Percentiles rank a stretch among this genome's conserved stretches.
These are phyloP conservation scores for Lucilia cuprina DNA, from an alignment of 1,140 invertebrate genomes.

Conservation along the genomic window DNA sequence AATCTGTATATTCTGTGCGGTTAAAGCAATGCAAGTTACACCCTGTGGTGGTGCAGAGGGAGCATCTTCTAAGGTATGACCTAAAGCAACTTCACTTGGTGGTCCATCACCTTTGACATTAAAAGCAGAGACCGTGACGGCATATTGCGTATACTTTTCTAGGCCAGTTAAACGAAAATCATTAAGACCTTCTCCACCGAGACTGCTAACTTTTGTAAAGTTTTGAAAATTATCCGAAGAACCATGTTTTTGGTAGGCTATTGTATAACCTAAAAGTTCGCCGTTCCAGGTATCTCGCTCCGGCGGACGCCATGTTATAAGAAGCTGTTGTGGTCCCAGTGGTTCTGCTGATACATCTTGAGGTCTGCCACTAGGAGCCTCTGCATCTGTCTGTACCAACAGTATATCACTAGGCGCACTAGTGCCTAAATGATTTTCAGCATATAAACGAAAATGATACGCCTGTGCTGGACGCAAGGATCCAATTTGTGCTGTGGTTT, in stretches of 20 bases:
- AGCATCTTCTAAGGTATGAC: slow-evolving; percentile 81
- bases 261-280: slow-evolving; percentile 80
- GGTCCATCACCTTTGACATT: slow-evolving; percentile 83
- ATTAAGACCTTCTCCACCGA: slow-evolving; percentile 64
- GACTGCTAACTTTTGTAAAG: slow-evolving; percentile 64
- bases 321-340: slow-evolving; percentile 77
- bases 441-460: slow-evolving; percentile 73
- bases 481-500: slow-evolving; percentile 66
- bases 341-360: slow-evolving; percentile 77
- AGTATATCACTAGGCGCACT: slow-evolving; percentile 71
- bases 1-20: slow-evolving; percentile 76
- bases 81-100: slow-evolving; percentile 70
- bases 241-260: slow-evolving; percentile 69
- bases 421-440: slow-evolving; percentile 72
- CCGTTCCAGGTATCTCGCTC: slow-evolving; percentile 80
- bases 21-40: slow-evolving; percentile 71
- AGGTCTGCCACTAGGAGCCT: slow-evolving; percentile 76
- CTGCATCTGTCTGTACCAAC: slow-evolving; percentile 70
- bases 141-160: slow-evolving; percentile 81
- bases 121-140: slow-evolving; percentile 79
- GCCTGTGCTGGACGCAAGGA: slow-evolving; percentile 71
- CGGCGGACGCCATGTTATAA: slow-evolving; percentile 82
- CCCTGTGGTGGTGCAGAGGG: slow-evolving; percentile 73
- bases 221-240: slow-evolving; percentile 59
- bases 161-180: slow-evolving; percentile 71